Conservation (phyloP, 1,140 invertebrate species). For the Nasonia giraulti region DNA sequence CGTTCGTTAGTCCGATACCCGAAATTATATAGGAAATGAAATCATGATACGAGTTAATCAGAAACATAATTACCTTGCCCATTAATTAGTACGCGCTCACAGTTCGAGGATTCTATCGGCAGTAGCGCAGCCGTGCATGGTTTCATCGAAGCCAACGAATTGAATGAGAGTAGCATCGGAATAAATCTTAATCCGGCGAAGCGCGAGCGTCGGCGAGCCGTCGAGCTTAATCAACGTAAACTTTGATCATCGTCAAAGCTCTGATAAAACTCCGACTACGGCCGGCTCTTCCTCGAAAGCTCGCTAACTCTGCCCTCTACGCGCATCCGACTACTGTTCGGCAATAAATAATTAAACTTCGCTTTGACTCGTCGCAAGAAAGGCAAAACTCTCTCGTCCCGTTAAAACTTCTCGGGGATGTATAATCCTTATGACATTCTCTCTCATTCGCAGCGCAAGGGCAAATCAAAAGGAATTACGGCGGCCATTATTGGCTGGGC, state of each 20-base stretch:
- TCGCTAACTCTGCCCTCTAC: neutral
- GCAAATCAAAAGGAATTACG: conserved; percentile 36
- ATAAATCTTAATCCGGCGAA: neutral
- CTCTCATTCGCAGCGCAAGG: neutral
- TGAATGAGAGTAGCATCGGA: neutral
- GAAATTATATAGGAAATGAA: neutral
- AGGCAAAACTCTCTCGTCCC: neutral
- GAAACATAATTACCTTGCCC: neutral
- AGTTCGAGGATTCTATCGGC: neutral
- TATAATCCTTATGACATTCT: conserved; percentile 18
- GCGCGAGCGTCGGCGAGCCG: too few relatives aligned
- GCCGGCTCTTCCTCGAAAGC: neutral
- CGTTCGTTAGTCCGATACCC: neutral
- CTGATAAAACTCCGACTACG: neutral
- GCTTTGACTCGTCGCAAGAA: neutral
- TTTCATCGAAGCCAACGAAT: neutral
- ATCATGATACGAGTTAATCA: neutral
- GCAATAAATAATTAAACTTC: conserved; percentile 35
- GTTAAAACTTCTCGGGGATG: neutral
- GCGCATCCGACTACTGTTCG: neutral
- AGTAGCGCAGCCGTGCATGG: too few relatives aligned
- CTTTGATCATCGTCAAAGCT: neutral
- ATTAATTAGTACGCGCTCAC: neutral
- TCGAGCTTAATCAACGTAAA: neutral
- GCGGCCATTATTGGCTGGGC: neutral